A percentile compares a stretch with the other conserved stretches of the same genome.
Conservation (phyloP, 2,888 invertebrate species). For the Achlya flavicornis region DNA sequence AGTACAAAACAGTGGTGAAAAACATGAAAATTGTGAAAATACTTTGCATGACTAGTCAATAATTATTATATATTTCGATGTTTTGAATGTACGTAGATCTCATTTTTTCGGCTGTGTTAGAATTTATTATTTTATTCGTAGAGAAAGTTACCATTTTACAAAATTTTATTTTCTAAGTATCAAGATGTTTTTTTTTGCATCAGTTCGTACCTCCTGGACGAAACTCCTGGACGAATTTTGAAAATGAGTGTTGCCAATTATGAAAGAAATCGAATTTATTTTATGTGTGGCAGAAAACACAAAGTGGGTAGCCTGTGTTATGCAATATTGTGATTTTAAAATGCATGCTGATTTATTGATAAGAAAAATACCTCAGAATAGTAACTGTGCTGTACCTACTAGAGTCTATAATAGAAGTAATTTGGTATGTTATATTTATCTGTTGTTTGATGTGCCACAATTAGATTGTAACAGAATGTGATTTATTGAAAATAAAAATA, state of each 20-base stretch:
- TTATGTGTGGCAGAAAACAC: constrained; percentile 8
- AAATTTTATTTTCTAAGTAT: constrained; percentile 15
- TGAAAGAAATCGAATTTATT: constrained; percentile 39
- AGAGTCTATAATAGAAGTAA: constrained; percentile 42
- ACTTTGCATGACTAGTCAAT: constrained; percentile 48
- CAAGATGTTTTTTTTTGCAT: constrained; percentile 11
- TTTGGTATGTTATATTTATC: constrained; percentile 62
- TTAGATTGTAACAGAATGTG: constrained; percentile 74
- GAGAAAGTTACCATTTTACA: constrained; percentile 30
- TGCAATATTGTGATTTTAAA: constrained; percentile 6
- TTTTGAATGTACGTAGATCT: constrained; percentile 55
- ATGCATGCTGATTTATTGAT: constrained; percentile 22
- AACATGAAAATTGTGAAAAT: constrained; percentile 22
- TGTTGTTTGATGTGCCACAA: constrained; percentile 80
- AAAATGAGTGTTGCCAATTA: constrained; percentile 27
- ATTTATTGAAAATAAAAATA: constrained; percentile 78
- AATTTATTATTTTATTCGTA: constrained; percentile 41
- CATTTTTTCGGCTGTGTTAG: constrained; percentile 75
- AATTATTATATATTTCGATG: constrained; percentile 38
- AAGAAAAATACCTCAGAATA: constrained; percentile 47
- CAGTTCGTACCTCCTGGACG: constrained; percentile 8
- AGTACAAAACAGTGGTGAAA: constrained; percentile 25
- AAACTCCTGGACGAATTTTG: constrained; percentile 8
- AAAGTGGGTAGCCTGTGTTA: background rate
- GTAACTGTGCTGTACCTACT: constrained; percentile 45